These are phyloP conservation scores for Mnemiopsis leidyi DNA, from an alignment of 37 sponge, comb jelly and placozoan species.

Conservation along the genomic window DNA sequence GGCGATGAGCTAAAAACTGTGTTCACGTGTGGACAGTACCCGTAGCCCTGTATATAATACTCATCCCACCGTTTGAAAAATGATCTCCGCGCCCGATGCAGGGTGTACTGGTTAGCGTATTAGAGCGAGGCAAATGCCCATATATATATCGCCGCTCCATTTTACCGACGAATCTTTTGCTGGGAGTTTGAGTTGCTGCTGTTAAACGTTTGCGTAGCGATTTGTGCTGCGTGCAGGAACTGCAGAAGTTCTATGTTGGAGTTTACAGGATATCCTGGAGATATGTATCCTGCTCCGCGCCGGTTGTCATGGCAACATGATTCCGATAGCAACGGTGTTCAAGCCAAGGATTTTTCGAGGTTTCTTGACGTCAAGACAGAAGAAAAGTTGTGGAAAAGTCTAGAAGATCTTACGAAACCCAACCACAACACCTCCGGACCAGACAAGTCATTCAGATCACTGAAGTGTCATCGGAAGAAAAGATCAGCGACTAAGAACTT, in stretches of 20 bases:
- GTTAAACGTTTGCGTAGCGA: no score
- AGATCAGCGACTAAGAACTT: not conserved
- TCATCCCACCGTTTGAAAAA: not conserved
- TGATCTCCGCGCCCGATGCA: no score
- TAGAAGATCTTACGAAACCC: not conserved
- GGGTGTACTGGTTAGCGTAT: no score
- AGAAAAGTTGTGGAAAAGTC: slow-evolving; percentile 42
- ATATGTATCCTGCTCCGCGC: not conserved
- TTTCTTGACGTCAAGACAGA: slow-evolving; percentile 3
- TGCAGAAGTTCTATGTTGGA: no score
- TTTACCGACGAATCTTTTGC: no score
- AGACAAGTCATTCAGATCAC: not conserved
- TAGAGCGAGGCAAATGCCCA: no score
- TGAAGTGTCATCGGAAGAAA: not conserved
- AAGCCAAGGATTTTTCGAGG: not conserved
- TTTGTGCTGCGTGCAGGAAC: no score
- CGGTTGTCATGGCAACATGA: not conserved
- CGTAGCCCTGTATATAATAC: not conserved
- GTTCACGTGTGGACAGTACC: not conserved
- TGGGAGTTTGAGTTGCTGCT: no score
- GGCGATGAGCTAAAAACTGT: no score
- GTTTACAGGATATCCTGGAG: not conserved
- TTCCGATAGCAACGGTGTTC: not conserved
- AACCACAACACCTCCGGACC: not conserved
- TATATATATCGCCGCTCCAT: no score